Conservation (phyloP, 2,888 invertebrate species). For the Carcina quercana region DNA sequence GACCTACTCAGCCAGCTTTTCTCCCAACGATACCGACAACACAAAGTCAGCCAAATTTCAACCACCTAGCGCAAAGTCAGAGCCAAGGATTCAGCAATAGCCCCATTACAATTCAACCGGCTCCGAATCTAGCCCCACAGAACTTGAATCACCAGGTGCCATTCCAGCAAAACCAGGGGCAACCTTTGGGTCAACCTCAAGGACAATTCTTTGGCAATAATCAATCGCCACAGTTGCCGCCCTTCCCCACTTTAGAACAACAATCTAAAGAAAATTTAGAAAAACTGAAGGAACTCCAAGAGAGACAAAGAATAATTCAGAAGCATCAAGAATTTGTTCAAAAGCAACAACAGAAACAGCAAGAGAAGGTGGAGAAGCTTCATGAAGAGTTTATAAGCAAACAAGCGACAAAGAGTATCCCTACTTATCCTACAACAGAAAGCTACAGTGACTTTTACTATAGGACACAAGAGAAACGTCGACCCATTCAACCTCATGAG, state of each 20-base stretch:
- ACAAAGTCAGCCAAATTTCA: slow-evolving; percentile 45
- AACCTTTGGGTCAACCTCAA: slow-evolving; percentile 47
- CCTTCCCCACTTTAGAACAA: slow-evolving; percentile 35
- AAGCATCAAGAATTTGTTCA: slow-evolving; percentile 86
- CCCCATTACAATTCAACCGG: slow-evolving; percentile 62
- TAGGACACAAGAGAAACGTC: slow-evolving; percentile 51
- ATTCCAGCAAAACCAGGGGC: slow-evolving; percentile 51
- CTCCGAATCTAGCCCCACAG: slow-evolving; percentile 60
- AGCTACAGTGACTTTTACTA: slow-evolving; percentile 53
- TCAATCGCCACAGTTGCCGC: background rate
- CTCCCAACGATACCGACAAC: slow-evolving; percentile 47
- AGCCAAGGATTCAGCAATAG: no score
- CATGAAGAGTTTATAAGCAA: slow-evolving; percentile 81
- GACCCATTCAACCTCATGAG: slow-evolving; percentile 78
- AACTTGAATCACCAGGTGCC: slow-evolving; percentile 48
- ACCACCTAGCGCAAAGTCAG: slow-evolving; percentile 37
- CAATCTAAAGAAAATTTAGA: slow-evolving; percentile 77
- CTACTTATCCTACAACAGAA: slow-evolving; percentile 66
- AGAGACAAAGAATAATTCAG: slow-evolving; percentile 81
- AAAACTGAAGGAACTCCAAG: slow-evolving; percentile 79
- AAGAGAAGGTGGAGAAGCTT: slow-evolving; percentile 82
- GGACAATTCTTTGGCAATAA: no score
- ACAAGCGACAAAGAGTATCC: slow-evolving; percentile 78
- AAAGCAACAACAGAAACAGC: slow-evolving; percentile 85
- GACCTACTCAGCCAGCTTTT: slow-evolving; percentile 55